A percentile compares a stretch with the other conserved stretches of the same genome.
Evolutionary conservation across 2,888 invertebrate species (phyloP).

Genomic region (Eilema griseolum): DNA sequence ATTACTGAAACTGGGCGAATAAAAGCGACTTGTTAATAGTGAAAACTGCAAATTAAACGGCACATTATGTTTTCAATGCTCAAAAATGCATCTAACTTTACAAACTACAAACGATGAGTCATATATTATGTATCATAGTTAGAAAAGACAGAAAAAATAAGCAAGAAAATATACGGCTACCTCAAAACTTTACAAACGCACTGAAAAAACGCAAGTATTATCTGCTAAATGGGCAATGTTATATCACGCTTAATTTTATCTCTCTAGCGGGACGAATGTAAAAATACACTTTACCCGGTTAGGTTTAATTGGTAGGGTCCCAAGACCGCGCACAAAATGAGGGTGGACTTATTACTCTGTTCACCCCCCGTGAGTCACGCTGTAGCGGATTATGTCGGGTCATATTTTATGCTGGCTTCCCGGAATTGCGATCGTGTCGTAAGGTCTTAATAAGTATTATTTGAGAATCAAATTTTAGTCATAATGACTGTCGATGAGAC

Average conservation of each 20-base stretch:
- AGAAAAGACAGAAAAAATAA: no score
- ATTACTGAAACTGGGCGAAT: neutral
- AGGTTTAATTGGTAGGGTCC: slow-evolving; percentile 63
- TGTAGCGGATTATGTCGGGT: slow-evolving; percentile 43
- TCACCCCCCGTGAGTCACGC: slow-evolving; percentile 55
- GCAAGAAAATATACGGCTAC: neutral
- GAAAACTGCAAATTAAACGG: neutral
- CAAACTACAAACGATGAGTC: no score
- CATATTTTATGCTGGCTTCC: slow-evolving; percentile 57
- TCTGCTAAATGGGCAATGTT: neutral
- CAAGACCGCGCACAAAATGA: slow-evolving; percentile 59
- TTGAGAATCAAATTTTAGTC: slow-evolving; percentile 7
- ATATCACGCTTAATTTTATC: slow-evolving; percentile 30
- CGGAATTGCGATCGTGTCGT: slow-evolving; percentile 47
- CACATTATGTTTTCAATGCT: neutral
- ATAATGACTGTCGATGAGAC: slow-evolving; percentile 16
- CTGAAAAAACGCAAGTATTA: neutral
- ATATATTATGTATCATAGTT: no score
- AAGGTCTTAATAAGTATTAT: slow-evolving; percentile 20
- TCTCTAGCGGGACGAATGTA: slow-evolving; percentile 39
- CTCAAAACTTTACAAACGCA: neutral
- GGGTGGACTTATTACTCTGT: slow-evolving; percentile 65
- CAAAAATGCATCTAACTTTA: neutral
- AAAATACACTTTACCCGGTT: slow-evolving; percentile 50
- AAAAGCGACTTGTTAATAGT: neutral